Evolutionary conservation across 2,113 vertebrate species (phyloP).

Genomic region (Amazona guildingii): DNA sequence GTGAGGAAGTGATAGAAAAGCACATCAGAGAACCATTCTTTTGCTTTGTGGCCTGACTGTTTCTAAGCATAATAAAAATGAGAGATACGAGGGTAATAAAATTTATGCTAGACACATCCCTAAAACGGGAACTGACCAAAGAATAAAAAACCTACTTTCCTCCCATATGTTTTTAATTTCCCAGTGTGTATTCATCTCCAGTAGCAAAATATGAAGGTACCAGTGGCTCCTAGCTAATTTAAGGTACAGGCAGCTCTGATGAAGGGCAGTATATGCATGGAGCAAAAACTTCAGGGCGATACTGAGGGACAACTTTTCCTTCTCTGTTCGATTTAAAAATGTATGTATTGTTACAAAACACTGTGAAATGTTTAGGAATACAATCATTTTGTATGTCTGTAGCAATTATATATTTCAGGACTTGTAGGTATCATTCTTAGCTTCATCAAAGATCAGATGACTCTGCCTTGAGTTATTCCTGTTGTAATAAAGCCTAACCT

Average conservation of each 20-base stretch:
- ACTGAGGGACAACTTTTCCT: neutral
- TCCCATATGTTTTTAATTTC: slow-evolving; percentile 55
- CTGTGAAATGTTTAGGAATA: neutral
- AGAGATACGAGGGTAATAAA: slow-evolving; percentile 50
- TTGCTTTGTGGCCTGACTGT: neutral
- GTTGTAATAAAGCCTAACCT: neutral
- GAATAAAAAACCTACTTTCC: slow-evolving; percentile 16
- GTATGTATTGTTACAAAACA: neutral
- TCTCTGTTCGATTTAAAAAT: neutral
- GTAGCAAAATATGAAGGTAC: slow-evolving; percentile 31
- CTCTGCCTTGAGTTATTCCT: neutral
- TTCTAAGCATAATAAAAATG: slow-evolving; percentile 49
- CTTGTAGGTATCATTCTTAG: neutral
- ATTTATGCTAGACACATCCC: slow-evolving; percentile 26
- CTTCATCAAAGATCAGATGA: accelerated
- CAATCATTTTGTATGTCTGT: neutral
- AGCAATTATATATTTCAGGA: neutral
- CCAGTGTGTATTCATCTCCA: neutral
- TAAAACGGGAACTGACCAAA: slow-evolving; percentile 50
- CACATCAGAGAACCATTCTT: slow-evolving; percentile 36
- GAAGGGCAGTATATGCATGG: neutral
- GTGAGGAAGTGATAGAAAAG: neutral
- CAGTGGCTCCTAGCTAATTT: slow-evolving; percentile 58
- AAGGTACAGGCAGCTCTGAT: neutral
- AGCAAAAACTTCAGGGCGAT: neutral